phyloP scores from a whole-genome alignment of 2,888 invertebrate genomes.

The Eledone cirrhosa region DNA sequence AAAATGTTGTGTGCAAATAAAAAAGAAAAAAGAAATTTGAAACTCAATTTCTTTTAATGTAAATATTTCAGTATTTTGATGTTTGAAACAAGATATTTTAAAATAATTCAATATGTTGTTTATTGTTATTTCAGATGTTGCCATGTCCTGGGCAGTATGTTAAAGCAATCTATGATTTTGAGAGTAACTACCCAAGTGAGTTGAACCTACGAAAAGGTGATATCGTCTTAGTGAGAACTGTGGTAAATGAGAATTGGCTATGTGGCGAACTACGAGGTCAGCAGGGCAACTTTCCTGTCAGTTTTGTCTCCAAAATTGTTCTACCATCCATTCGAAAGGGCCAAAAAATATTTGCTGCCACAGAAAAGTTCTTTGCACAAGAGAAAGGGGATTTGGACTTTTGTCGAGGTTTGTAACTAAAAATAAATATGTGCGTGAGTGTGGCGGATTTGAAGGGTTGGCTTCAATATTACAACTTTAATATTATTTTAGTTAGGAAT shows the following conservation, averaged over 20 bases:
- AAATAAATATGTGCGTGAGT: background rate
- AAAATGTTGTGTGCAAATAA: too few relatives aligned
- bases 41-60: too few relatives aligned
- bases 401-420: constrained; percentile 50
- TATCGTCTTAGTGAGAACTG: constrained; percentile 51
- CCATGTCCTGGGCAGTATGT: constrained; percentile 54
- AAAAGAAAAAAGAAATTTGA: too few relatives aligned
- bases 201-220: constrained; percentile 55
- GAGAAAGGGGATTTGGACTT: constrained; percentile 60
- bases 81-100: too few relatives aligned
- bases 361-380: constrained; percentile 55
- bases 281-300: constrained; percentile 59
- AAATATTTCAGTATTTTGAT: too few relatives aligned
- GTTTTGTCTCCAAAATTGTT: constrained; percentile 55
- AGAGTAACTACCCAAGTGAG: constrained; percentile 54
- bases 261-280: constrained; percentile 45
- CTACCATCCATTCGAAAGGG: constrained; percentile 49
- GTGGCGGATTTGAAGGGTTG: background rate
- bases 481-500: background rate
- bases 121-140: constrained; percentile 49
- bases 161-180: constrained; percentile 58
- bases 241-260: constrained; percentile 61
- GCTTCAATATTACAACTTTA: background rate
- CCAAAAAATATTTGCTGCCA: constrained; percentile 58
- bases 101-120: background rate